A percentile compares a stretch with the other conserved stretches of the same genome.
phyloP scores from a whole-genome alignment of 1,140 invertebrate species.

The Chionoecetes opilio region DNA sequence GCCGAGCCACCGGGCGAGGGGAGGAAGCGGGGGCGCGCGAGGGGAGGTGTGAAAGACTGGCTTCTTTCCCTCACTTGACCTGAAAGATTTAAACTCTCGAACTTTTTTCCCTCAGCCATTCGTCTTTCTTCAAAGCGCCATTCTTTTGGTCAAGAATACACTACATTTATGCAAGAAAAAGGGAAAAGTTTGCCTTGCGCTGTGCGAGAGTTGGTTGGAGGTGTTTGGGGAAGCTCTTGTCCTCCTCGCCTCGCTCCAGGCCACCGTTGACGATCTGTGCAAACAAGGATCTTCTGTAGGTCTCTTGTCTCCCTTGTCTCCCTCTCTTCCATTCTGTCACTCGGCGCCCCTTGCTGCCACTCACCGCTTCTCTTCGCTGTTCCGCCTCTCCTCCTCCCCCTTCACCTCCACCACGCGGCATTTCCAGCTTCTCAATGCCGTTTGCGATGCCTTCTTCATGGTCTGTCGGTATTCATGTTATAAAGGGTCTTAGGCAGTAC shows the following conservation, averaged over 20 bases:
- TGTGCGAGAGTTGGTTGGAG: background rate
- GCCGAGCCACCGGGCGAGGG: background rate
- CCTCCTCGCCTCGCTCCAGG: background rate
- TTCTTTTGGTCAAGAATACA: background rate
- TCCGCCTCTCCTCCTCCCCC: background rate
- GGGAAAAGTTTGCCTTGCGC: background rate
- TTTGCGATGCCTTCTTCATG: background rate
- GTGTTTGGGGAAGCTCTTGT: background rate
- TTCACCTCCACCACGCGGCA: background rate
- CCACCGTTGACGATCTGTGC: background rate
- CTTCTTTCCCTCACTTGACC: background rate
- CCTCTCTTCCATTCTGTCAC: background rate
- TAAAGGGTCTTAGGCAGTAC: background rate
- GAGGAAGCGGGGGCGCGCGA: background rate
- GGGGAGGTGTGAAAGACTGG: background rate
- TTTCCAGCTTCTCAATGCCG: background rate
- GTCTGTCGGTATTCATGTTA: background rate
- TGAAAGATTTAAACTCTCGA: background rate
- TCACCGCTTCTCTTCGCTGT: background rate
- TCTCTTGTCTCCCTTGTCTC: background rate
- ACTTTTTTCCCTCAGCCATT: background rate
- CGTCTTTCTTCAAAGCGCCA: background rate
- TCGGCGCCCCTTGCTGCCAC: background rate
- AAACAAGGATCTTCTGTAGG: background rate
- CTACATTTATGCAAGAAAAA: background rate